These are phyloP conservation scores for Manduca sexta DNA, from an alignment of 1,140 invertebrate species.

Conservation along the genomic window DNA sequence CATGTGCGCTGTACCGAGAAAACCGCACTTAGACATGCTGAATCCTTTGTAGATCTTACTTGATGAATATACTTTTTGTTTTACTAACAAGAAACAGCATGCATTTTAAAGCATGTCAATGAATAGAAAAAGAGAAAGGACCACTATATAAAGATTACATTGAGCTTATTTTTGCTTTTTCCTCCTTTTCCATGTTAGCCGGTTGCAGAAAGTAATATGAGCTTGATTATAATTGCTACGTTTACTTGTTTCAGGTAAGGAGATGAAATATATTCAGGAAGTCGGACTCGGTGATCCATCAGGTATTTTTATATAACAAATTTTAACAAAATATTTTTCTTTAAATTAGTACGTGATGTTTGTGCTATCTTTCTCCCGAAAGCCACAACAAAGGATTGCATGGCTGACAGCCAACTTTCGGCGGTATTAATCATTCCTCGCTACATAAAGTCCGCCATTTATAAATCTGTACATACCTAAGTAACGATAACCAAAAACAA, in stretches of 20 bases:
- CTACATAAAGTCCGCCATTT: constrained; percentile 31
- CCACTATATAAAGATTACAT: background rate
- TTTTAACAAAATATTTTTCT: background rate
- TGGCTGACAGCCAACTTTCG: constrained; percentile 40
- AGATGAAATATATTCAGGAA: background rate
- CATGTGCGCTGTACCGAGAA: constrained; percentile 52
- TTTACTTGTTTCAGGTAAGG: constrained; percentile 43
- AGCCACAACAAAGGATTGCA: constrained; percentile 37
- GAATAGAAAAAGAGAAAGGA: background rate
- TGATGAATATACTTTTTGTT: constrained; percentile 32
- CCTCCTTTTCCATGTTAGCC: too few species aligned
- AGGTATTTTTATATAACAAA: constrained; percentile 3
- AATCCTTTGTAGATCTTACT: constrained; percentile 40
- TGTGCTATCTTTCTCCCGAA: constrained; percentile 20
- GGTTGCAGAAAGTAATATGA: too few species aligned
- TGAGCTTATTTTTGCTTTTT: too few species aligned
- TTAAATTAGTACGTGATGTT: background rate
- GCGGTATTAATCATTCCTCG: constrained; percentile 40
- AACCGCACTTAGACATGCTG: constrained; percentile 33
- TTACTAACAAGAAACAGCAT: constrained; percentile 18
- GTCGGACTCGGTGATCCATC: background rate
- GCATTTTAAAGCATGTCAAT: background rate
- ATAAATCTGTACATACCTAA: constrained; percentile 24
- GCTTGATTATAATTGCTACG: background rate
- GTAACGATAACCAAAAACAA: constrained; percentile 19